A percentile compares a stretch with the other conserved stretches of the same genome.
Conservation (phyloP, 2,113 vertebrate genomes). For the Erythrocercus mccallii region DNA sequence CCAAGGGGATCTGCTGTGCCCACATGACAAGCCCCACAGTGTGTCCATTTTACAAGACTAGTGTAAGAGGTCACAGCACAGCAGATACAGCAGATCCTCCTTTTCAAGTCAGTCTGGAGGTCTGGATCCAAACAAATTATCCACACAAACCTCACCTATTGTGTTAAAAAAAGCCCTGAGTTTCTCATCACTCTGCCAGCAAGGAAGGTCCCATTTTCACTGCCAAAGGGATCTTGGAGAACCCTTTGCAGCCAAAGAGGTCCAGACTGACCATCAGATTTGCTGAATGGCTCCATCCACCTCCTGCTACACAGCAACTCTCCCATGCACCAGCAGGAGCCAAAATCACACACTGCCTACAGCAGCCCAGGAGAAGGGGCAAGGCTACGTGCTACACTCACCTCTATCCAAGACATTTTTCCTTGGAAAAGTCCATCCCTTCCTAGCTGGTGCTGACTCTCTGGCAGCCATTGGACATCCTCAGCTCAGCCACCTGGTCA, state of each 20-base stretch:
- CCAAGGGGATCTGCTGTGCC: background rate
- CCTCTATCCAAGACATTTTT: rapidly evolving
- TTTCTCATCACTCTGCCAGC: background rate
- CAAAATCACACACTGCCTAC: background rate
- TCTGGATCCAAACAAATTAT: background rate
- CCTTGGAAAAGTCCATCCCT: background rate
- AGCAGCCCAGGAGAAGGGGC: rapidly evolving
- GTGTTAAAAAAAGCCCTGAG: rapidly evolving
- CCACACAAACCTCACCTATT: background rate
- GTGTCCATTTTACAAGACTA: background rate
- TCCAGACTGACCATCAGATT: background rate
- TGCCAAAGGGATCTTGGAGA: background rate
- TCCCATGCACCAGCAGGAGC: background rate
- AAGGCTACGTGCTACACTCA: rapidly evolving
- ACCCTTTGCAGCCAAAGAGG: background rate
- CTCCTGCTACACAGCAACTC: too few species aligned
- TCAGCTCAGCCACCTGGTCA: background rate
- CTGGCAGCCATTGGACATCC: rapidly evolving
- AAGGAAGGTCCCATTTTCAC: background rate
- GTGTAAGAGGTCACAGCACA: background rate
- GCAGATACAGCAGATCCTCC: background rate
- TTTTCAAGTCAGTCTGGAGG: background rate
- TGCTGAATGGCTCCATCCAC: background rate
- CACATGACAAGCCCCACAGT: rapidly evolving
- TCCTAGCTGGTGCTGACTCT: background rate